Conservation (phyloP, 2,113 vertebrate species). For the Phylloscopus trochilus region DNA sequence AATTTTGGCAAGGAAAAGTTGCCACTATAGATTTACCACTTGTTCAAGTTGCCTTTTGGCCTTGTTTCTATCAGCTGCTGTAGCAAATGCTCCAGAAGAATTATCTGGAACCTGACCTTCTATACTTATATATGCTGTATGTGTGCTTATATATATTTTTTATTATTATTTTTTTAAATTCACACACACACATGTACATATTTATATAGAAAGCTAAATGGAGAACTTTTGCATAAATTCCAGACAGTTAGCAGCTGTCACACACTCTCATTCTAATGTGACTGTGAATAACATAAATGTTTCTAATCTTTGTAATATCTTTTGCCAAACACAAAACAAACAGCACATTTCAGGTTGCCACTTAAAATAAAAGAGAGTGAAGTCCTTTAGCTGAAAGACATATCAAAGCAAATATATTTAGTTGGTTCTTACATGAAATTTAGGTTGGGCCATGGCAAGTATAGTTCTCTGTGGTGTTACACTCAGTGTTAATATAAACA, state of each 20-base stretch:
- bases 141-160: background rate
- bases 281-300: background rate
- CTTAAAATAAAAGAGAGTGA: background rate
- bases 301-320: conserved; percentile 1
- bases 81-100: background rate
- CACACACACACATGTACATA: background rate
- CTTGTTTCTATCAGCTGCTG: background rate
- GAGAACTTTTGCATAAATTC: background rate
- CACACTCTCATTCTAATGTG: background rate
- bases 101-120: background rate
- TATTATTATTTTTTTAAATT: no score
- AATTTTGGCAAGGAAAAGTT: background rate
- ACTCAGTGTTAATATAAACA: background rate
- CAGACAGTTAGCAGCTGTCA: background rate
- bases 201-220: background rate
- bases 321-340: conserved; percentile 30
- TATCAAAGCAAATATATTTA: background rate
- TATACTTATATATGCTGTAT: background rate
- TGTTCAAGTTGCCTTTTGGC: background rate
- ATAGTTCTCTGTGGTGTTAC: background rate
- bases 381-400: background rate
- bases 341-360: conserved; percentile 1
- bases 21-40: background rate
- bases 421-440: background rate
- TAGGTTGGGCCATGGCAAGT: background rate